Conservation (phyloP, 2,797 vertebrate species). For the Danio aesculapii region DNA sequence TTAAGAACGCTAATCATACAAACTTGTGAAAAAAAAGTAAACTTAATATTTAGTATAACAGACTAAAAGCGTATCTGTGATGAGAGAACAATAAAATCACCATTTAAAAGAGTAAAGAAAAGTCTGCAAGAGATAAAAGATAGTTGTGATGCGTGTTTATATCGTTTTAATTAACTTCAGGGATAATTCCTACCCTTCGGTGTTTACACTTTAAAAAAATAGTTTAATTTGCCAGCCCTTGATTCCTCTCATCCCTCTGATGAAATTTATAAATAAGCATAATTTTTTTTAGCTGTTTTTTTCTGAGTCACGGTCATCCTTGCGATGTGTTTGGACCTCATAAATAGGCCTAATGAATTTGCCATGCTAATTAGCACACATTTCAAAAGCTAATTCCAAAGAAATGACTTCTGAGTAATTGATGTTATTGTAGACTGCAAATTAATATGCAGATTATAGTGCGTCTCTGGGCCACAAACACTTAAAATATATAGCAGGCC, state of each 20-base stretch:
- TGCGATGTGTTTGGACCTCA: slow-evolving; percentile 34
- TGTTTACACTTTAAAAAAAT: slow-evolving; percentile 63
- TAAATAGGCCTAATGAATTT: slow-evolving; percentile 50
- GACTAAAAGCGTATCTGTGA: background rate
- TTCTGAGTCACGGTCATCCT: slow-evolving; percentile 21
- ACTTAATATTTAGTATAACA: background rate
- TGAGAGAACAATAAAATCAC: slow-evolving; percentile 61
- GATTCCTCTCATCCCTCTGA: slow-evolving; percentile 53
- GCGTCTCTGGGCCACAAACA: background rate
- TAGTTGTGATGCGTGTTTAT: slow-evolving; percentile 62
- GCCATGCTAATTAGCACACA: slow-evolving; percentile 58
- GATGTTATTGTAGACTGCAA: slow-evolving; percentile 35
- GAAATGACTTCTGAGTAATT: slow-evolving; percentile 33
- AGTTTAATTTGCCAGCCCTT: slow-evolving; percentile 54
- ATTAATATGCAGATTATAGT: slow-evolving; percentile 40
- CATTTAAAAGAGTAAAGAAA: slow-evolving; percentile 72
- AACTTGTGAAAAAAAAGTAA: background rate
- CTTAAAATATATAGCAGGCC: slow-evolving; percentile 5
- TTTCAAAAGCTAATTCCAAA: slow-evolving; percentile 57
- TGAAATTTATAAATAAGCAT: slow-evolving; percentile 5
- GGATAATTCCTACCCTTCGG: slow-evolving; percentile 49
- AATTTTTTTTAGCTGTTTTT: background rate
- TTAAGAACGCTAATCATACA: background rate
- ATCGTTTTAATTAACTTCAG: slow-evolving; percentile 73
- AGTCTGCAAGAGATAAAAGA: slow-evolving; percentile 19